Percentiles rank a stretch among this genome's conserved stretches.
Evolutionary conservation across 2,888 invertebrate species (phyloP).

Genomic region (Reticulitermes lucifugus): DNA sequence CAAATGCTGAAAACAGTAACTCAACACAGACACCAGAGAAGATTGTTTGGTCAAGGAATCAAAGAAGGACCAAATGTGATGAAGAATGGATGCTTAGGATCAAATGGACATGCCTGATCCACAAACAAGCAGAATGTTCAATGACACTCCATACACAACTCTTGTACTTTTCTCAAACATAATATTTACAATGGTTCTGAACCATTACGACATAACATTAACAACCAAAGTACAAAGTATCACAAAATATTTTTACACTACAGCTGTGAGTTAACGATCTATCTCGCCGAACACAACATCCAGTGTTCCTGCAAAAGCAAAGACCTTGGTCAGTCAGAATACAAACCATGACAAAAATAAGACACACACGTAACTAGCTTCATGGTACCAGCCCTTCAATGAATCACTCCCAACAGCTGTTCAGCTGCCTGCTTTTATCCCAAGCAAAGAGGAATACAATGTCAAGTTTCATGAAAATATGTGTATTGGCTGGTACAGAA

Average conservation of each 20-base stretch:
- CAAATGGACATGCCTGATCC: too few species aligned
- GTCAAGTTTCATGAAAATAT: too few species aligned
- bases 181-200: not conserved
- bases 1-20: too few species aligned
- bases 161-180: not conserved
- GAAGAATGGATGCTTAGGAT: too few species aligned
- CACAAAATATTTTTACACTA: not conserved
- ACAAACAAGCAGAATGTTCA: too few species aligned
- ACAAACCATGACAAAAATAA: too few species aligned
- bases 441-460: too few species aligned
- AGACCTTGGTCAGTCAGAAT: too few species aligned
- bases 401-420: not conserved
- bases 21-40: too few species aligned
- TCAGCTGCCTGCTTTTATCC: not conserved
- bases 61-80: too few species aligned
- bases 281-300: conserved; percentile 74
- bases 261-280: conserved; percentile 66
- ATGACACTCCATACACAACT: not conserved
- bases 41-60: too few species aligned
- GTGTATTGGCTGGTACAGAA: too few species aligned
- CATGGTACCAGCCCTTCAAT: not conserved
- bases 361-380: not conserved
- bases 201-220: not conserved
- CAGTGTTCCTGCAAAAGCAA: conserved; percentile 58
- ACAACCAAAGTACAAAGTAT: not conserved